A percentile compares a stretch with the other conserved stretches of the same genome.
phyloP scores from a whole-genome alignment of 2,113 vertebrate genomes.

The Spilogale gracilis region DNA sequence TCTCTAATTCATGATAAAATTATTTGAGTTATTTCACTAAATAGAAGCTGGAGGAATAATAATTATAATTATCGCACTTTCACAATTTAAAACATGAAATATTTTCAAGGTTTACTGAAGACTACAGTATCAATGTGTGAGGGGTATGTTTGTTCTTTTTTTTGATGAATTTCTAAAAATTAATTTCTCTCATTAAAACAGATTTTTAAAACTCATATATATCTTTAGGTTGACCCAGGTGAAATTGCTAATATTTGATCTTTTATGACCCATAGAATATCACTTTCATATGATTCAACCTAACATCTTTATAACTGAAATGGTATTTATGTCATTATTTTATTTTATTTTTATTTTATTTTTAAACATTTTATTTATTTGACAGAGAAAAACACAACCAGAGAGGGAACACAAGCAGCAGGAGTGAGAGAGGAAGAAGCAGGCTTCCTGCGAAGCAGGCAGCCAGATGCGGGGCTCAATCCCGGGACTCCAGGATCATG shows the following conservation, averaged over 20 bases:
- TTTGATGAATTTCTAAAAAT: background rate
- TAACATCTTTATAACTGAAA: background rate
- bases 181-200: background rate
- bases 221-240: background rate
- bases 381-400: too few species aligned
- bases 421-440: too few species aligned
- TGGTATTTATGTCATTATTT: background rate
- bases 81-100: conserved; percentile 13
- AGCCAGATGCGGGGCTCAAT: too few species aligned
- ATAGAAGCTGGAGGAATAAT: background rate
- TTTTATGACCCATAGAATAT: background rate
- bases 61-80: conserved; percentile 12
- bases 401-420: too few species aligned
- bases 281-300: background rate
- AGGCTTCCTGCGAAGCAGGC: too few species aligned
- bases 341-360: too few species aligned
- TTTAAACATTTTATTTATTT: too few species aligned
- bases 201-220: background rate
- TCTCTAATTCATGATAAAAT: conserved; percentile 35
- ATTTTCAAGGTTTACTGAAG: background rate
- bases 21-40: background rate
- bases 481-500: too few species aligned
- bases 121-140: background rate
- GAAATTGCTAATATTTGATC: background rate
- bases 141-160: background rate